A percentile compares a stretch with the other conserved stretches of the same genome.
These are phyloP conservation scores for Corvus cornix DNA, from an alignment of 2,113 vertebrate species.

Conservation along the genomic window DNA sequence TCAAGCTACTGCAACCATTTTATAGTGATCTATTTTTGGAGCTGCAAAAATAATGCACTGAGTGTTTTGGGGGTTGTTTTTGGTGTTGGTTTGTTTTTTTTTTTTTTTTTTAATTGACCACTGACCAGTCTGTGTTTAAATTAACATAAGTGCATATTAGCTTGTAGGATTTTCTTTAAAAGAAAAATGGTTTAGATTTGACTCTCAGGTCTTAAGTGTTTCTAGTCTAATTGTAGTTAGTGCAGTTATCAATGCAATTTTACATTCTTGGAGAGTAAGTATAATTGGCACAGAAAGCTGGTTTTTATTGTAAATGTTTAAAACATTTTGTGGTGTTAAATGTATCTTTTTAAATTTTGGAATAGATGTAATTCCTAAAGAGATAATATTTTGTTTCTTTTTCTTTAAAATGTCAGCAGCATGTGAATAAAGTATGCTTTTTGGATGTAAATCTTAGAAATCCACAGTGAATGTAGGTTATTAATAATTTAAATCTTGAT, in stretches of 20 bases:
- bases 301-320: constrained; percentile 50
- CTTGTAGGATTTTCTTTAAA: not conserved
- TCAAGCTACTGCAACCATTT: not conserved
- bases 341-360: constrained; percentile 49
- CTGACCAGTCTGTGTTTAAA: constrained; percentile 4
- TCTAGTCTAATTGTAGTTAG: constrained; percentile 28
- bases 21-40: not conserved
- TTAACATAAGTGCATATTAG: not conserved
- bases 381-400: constrained; percentile 28
- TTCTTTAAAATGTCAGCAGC: constrained; percentile 20
- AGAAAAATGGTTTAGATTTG: constrained; percentile 14
- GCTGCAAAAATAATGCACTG: not conserved
- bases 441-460: constrained; percentile 73
- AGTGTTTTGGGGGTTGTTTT: not conserved
- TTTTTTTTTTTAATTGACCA: not conserved
- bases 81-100: not conserved
- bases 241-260: constrained; percentile 71
- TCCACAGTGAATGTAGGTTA: constrained; percentile 50
- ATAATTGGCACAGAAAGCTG: constrained; percentile 36
- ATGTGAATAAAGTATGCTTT: constrained; percentile 69
- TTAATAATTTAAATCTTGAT: constrained; percentile 67
- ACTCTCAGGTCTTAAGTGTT: constrained; percentile 66
- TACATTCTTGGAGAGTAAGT: constrained; percentile 43
- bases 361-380: constrained; percentile 5
- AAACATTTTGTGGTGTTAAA: constrained; percentile 19